Conservation (phyloP, 1,140 invertebrate genomes). For the Lepidostoma basale region DNA sequence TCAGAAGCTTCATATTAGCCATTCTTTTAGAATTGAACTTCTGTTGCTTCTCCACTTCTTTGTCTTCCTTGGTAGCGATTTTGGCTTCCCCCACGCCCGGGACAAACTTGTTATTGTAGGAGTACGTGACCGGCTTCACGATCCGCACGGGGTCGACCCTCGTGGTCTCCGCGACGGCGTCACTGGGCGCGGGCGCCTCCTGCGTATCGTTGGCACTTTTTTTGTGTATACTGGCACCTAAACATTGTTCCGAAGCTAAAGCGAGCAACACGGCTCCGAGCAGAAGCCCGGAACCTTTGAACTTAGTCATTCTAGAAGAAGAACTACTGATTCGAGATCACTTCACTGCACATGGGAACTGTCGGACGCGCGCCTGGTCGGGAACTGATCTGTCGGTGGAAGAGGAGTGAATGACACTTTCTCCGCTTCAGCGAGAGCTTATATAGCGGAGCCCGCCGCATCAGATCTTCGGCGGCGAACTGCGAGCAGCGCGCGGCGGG, state of each 20-base stretch:
- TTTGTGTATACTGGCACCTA: conserved; percentile 9
- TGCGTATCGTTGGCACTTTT: background rate
- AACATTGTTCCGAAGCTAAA: background rate
- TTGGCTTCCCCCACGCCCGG: background rate
- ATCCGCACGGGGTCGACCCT: background rate
- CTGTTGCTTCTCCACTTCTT: background rate
- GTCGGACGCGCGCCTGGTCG: too few species aligned
- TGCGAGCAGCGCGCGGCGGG: background rate
- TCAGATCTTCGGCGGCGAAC: background rate
- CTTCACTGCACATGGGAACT: conserved; percentile 19
- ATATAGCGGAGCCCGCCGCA: background rate
- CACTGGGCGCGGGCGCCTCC: background rate
- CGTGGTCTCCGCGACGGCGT: background rate
- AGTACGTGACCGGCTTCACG: background rate
- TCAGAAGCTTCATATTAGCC: background rate
- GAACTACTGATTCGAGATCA: conserved; percentile 26
- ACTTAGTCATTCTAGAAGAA: background rate
- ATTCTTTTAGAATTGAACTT: background rate
- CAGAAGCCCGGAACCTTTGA: conserved; percentile 3
- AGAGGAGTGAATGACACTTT: conserved; percentile 25
- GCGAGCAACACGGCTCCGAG: conserved; percentile 16
- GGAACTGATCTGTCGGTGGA: background rate
- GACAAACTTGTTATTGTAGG: background rate
- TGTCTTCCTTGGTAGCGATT: background rate
- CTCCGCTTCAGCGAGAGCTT: background rate